Conservation (phyloP, 2,888 invertebrate genomes). For the Pycnomerus fuliginosus region DNA sequence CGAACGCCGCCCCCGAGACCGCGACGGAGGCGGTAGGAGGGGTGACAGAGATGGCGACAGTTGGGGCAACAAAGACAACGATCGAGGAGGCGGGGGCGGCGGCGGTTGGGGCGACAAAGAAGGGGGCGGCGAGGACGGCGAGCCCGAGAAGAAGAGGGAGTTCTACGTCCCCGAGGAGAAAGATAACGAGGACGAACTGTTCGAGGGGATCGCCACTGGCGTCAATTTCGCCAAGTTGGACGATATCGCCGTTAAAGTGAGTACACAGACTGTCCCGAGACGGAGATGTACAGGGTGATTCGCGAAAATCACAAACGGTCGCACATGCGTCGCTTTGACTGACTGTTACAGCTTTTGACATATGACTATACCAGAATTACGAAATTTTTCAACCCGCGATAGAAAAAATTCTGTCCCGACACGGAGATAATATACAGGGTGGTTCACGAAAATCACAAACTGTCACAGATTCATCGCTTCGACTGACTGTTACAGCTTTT, state of each 20-base stretch:
- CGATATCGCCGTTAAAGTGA: conserved; percentile 82
- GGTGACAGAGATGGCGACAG: conserved; percentile 30
- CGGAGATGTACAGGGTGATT: too few species aligned
- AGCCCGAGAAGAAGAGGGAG: conserved; percentile 59
- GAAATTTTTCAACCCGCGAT: too few species aligned
- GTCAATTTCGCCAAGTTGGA: conserved; percentile 93
- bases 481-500: too few species aligned
- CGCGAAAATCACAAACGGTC: too few species aligned
- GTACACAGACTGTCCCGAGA: too few species aligned
- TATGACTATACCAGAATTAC: too few species aligned
- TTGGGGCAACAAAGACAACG: conserved; percentile 32
- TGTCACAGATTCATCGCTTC: too few species aligned
- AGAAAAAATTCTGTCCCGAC: too few species aligned
- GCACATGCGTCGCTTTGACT: too few species aligned
- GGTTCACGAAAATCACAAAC: too few species aligned
- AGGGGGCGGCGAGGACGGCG: conserved; percentile 39
- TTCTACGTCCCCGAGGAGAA: conserved; percentile 74
- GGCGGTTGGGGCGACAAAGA: conserved; percentile 44
- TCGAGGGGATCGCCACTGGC: conserved; percentile 70
- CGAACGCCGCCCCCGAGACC: conserved; percentile 24
- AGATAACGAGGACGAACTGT: conserved; percentile 71
- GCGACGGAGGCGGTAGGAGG: conserved; percentile 24
- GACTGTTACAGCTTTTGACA: too few species aligned
- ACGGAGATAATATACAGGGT: too few species aligned
- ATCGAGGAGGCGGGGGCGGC: conserved; percentile 28